A percentile compares a stretch with the other conserved stretches of the same genome.
Conservation (phyloP, 2,797 vertebrate species). For the Spinibarbus caldwelli region DNA sequence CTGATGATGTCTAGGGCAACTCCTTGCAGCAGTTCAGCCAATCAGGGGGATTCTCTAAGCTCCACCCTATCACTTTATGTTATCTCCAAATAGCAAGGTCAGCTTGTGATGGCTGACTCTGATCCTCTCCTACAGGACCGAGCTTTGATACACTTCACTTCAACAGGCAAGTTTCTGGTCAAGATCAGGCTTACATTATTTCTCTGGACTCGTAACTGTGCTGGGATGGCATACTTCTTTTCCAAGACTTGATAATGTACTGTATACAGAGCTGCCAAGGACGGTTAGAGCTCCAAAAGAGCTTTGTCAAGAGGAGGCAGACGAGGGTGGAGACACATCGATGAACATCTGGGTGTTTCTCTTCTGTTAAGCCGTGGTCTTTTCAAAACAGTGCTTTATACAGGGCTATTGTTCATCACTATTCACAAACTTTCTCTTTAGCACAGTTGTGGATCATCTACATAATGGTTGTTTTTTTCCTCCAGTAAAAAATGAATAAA, state of each 20-base stretch:
- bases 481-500: neutral
- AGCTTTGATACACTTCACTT: neutral
- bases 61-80: constrained; percentile 57
- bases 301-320: constrained; percentile 20
- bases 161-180: neutral
- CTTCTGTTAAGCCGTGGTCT: constrained; percentile 16
- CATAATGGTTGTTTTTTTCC: constrained; percentile 7
- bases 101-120: constrained; percentile 46
- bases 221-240: neutral
- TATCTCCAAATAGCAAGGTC: constrained; percentile 59
- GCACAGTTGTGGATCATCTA: neutral
- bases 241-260: constrained; percentile 10
- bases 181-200: neutral
- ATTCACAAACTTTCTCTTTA: constrained; percentile 14
- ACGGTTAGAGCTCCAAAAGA: neutral
- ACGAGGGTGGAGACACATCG: constrained; percentile 6
- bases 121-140: constrained; percentile 42
- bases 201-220: neutral
- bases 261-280: neutral
- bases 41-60: constrained; percentile 48
- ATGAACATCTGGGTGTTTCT: constrained; percentile 34
- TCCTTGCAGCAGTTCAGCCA: constrained; percentile 54
- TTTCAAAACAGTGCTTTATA: constrained; percentile 20
- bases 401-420: constrained; percentile 11
- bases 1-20: constrained; percentile 54